Evolutionary conservation across 1,140 invertebrate species (phyloP).

Genomic region (Cephus cinctus): DNA sequence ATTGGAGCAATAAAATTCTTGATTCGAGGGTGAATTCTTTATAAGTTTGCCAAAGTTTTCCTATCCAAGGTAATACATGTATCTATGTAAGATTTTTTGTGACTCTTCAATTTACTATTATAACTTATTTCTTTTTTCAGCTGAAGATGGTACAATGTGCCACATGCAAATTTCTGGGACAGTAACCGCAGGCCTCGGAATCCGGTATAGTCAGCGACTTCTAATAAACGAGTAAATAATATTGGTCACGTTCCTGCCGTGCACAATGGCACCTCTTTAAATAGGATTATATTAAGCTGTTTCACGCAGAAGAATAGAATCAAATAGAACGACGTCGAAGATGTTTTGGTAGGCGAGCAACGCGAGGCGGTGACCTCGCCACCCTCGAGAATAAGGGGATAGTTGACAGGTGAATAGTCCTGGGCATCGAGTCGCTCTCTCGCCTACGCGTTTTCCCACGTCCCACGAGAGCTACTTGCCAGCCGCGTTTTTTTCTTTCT

Average conservation of each 20-base stretch:
- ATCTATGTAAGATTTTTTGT: too few species aligned
- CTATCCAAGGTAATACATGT: too few species aligned
- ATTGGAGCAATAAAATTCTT: too few species aligned
- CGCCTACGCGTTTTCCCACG: slow-evolving; percentile 33
- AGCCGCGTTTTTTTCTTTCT: too few species aligned
- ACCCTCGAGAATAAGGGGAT: slow-evolving; percentile 23
- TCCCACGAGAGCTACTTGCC: slow-evolving; percentile 5
- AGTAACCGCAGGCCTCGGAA: slow-evolving; percentile 6
- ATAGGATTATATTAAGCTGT: slow-evolving; percentile 59
- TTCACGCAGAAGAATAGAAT: slow-evolving; percentile 52
- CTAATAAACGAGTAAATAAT: slow-evolving; percentile 57
- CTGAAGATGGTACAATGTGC: too few species aligned
- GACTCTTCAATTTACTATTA: too few species aligned
- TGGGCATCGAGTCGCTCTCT: slow-evolving; percentile 24
- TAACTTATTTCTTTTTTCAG: too few species aligned
- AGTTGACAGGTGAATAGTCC: slow-evolving; percentile 53
- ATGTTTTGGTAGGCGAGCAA: slow-evolving; percentile 55
- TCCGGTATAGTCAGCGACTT: slow-evolving; percentile 25
- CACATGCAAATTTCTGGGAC: too few species aligned
- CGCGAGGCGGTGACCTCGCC: slow-evolving; percentile 11
- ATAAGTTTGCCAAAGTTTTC: too few species aligned
- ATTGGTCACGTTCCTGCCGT: slow-evolving; percentile 50
- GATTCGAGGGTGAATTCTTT: too few species aligned
- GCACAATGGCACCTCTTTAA: slow-evolving; percentile 45
- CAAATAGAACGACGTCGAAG: slow-evolving; percentile 50